Percentiles rank a stretch among this genome's conserved stretches.
Conservation (phyloP, 2,888 invertebrate genomes). For the Nephrotoma appendiculata region DNA sequence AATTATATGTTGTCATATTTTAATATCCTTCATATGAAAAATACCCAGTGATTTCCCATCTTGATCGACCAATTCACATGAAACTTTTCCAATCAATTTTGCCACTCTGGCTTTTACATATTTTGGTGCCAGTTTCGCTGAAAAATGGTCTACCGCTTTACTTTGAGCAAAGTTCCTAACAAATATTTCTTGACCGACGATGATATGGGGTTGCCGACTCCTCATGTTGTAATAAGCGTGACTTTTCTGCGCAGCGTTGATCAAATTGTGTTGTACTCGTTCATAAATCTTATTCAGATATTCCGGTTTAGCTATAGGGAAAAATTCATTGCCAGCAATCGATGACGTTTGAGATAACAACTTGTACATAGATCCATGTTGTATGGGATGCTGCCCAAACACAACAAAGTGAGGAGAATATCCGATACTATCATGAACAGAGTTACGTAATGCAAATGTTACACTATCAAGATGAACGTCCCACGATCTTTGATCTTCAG, state of each 20-base stretch:
- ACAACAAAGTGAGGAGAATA: constrained; percentile 10
- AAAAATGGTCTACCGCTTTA: background rate
- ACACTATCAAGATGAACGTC: background rate
- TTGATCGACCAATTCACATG: background rate
- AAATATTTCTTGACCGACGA: background rate
- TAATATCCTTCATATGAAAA: background rate
- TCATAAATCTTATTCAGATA: background rate
- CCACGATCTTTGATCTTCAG: background rate
- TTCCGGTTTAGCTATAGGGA: background rate
- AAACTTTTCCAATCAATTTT: background rate
- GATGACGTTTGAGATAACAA: background rate
- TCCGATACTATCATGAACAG: background rate
- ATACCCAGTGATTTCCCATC: background rate
- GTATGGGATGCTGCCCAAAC: constrained; percentile 1
- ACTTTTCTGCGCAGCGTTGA: background rate
- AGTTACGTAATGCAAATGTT: background rate
- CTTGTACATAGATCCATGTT: background rate
- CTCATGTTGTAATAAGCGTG: background rate
- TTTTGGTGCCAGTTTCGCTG: background rate
- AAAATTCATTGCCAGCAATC: background rate
- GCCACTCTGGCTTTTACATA: background rate
- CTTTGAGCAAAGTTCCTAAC: background rate
- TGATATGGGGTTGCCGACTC: background rate
- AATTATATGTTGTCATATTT: too few relatives aligned
- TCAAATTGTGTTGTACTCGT: background rate